Percentiles rank a stretch among this genome's conserved stretches.
Conservation (phyloP, 2,797 vertebrate genomes). For the Typhlichthys eigenmanni region DNA sequence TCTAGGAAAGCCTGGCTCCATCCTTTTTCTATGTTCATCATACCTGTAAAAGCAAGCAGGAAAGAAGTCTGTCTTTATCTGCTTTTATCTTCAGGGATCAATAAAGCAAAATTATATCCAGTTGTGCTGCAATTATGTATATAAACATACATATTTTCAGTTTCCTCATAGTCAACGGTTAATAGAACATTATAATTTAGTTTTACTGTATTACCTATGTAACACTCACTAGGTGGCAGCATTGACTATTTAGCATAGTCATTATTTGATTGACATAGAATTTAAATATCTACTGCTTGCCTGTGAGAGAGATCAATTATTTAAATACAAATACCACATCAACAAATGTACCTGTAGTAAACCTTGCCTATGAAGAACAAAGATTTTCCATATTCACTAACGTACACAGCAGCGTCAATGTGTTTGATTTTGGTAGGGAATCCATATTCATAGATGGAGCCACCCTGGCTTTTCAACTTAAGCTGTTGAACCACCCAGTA, state of each 20-base stretch:
- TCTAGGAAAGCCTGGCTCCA: constrained; percentile 69
- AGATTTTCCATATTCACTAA: constrained; percentile 61
- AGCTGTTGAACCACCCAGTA: constrained; percentile 71
- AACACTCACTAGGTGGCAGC: constrained; percentile 7
- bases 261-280: neutral
- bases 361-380: constrained; percentile 63
- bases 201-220: neutral
- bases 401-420: constrained; percentile 64
- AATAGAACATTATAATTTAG: neutral
- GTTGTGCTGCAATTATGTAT: too few relatives aligned
- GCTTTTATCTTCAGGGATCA: too few relatives aligned
- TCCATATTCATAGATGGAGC: constrained; percentile 68
- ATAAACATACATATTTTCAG: too few relatives aligned
- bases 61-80: neutral
- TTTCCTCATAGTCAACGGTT: neutral
- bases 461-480: constrained; percentile 53
- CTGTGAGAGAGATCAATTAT: neutral
- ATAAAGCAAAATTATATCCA: too few relatives aligned
- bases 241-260: neutral
- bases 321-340: neutral
- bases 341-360: constrained; percentile 67
- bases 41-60: constrained; percentile 42
- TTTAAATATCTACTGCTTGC: neutral
- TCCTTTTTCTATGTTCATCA: constrained; percentile 55
- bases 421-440: constrained; percentile 58